Evolutionary conservation across 2,113 vertebrate species (phyloP).

Genomic region (Pollimyrus isidori): DNA sequence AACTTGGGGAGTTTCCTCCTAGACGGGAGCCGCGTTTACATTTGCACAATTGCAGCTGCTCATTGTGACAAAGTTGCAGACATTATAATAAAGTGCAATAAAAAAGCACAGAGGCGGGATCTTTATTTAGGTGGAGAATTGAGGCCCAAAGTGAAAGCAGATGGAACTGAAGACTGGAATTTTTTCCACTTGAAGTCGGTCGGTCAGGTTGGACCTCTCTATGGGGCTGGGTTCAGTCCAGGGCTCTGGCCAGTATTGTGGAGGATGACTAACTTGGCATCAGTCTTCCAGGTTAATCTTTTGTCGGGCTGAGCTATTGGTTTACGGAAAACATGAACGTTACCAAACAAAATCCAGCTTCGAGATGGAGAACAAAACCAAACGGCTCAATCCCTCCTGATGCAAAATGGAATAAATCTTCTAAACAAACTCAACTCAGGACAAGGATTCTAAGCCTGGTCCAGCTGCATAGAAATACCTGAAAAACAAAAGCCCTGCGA

Average conservation of each 20-base stretch:
- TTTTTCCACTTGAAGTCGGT: constrained; percentile 55
- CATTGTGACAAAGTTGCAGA: not conserved
- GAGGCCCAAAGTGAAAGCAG: constrained; percentile 55
- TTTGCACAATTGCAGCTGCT: not conserved
- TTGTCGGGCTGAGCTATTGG: constrained; percentile 29
- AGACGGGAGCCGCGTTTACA: not conserved
- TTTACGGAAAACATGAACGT: constrained; percentile 29
- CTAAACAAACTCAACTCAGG: not conserved
- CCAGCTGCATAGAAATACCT: constrained; percentile 8
- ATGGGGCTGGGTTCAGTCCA: constrained; percentile 47
- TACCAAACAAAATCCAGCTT: constrained; percentile 4
- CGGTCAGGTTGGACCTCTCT: constrained; percentile 41
- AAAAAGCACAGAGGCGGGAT: constrained; percentile 36
- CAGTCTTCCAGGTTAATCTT: constrained; percentile 24
- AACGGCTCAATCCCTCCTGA: not conserved
- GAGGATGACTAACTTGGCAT: constrained; percentile 44
- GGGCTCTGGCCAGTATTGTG: constrained; percentile 25
- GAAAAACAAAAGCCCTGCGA: not conserved
- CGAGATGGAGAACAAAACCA: not conserved
- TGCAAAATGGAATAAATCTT: not conserved
- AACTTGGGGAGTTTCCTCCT: not conserved
- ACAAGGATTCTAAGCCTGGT: not conserved
- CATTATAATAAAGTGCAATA: constrained; percentile 34
- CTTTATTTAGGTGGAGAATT: constrained; percentile 44
- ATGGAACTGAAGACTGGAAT: constrained; percentile 47